Conservation (phyloP, 2,113 vertebrate genomes). For the Hippocampus zosterae region DNA sequence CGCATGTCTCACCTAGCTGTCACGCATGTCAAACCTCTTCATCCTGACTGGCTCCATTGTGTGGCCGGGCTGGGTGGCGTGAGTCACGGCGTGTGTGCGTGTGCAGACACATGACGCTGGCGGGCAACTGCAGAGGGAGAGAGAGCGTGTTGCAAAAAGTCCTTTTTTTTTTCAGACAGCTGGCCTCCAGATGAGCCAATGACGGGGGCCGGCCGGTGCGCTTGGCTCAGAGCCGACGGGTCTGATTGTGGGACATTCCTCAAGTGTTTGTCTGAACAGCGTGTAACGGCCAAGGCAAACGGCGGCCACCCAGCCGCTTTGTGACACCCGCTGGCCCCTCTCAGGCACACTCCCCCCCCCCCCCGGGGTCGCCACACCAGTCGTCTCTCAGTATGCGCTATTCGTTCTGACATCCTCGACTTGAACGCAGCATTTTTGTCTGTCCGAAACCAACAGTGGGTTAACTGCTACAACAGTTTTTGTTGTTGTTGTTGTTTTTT, state of each 20-base stretch:
- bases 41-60: constrained; percentile 42
- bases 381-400: not conserved
- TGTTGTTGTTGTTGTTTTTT: no score
- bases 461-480: no score
- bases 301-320: constrained; percentile 49
- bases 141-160: constrained; percentile 9
- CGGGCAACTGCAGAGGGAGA: constrained; percentile 30
- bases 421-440: not conserved
- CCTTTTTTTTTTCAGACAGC: constrained; percentile 50
- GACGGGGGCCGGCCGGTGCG: constrained; percentile 34
- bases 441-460: not conserved
- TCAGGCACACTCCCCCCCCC: not conserved
- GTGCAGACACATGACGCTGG: constrained; percentile 38
- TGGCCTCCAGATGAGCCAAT: constrained; percentile 51
- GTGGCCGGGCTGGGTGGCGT: constrained; percentile 12
- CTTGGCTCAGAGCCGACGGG: constrained; percentile 53
- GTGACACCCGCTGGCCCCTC: constrained; percentile 29
- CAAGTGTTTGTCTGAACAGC: constrained; percentile 60
- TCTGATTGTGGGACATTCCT: constrained; percentile 66
- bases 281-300: constrained; percentile 66
- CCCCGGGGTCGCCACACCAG: not conserved
- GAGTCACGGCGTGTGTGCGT: constrained; percentile 29
- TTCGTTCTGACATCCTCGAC: no score
- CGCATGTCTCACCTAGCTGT: constrained; percentile 44
- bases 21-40: constrained; percentile 20